Evolutionary conservation across 2,113 vertebrate species (phyloP), one percentile per base, ranked within the genome.

Genomic region (Gymnocephalus cernua): DNA sequence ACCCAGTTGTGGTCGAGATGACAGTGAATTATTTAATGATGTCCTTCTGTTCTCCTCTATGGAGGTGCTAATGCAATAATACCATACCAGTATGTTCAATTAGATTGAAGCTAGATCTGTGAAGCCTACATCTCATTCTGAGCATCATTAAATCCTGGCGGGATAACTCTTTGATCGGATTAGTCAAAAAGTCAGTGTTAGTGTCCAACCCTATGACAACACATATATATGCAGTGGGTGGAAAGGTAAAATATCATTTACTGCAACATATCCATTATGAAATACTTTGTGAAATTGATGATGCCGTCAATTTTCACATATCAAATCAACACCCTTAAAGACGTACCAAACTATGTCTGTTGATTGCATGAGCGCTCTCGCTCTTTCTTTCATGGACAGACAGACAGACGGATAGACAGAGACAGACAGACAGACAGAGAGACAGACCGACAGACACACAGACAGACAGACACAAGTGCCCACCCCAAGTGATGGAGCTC

Each of bases 401-500:
- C 71, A 79, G 9, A 67, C 27, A 67, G 44, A 53, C 1, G 29
- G 29, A 29, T 29, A 0, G 0, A 29, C 29, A 29, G 6, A 0
- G 0, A 29, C 29, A 29, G 6, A 67, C 25, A 67, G 41, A 53
- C 1, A 53, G 32, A 65, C 77, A 44, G 75, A 66, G 61, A 61
- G 47, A 71, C 50, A 47, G 18, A 50, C 15, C 66, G 56, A 53
- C 48, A 57, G 45, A 77, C 57, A 65, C 61, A 64, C 5, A 32
- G 1, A 32, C 32, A 32, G 5, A 32, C 32, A 32, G 5, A 3
- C 58, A 64, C 65, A 84, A 71, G 53, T 66, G 41, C 35, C 45
- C 70, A 77, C 48, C 25, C 59, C 62, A 78, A 88, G 56, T 88
- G 84, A 90, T 73, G 74, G 77, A 80, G 63, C 73, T 66, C 65